Evolutionary conservation across 2,888 invertebrate species (phyloP), one percentile per base, ranked within the genome.

Genomic region (Crocallis elinguaria): DNA sequence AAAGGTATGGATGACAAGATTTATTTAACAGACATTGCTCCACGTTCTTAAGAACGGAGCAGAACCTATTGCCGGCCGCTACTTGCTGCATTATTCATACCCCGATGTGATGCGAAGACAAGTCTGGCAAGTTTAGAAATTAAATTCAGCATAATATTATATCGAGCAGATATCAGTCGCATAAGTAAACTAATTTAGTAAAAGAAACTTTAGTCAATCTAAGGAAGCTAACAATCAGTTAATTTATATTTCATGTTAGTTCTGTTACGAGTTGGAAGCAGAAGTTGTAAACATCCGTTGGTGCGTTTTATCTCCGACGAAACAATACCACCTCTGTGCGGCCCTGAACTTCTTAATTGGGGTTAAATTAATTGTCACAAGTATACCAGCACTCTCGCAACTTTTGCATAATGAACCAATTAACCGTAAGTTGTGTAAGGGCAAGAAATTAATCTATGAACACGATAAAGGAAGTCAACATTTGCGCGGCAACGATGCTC

Each of bases 281-380:
- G 2, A 38, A 17, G 38, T 27, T 12, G 29, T 51, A 44, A 51
- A 44, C 38, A 44, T 51, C 38, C 25, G 36, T 35, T 32, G 14
- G 19, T 42, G 11, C 21, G 42, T 37, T 42, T 49, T 36, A 44
- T 33, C 39, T 37, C 30, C 23, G 37, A 29, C 27, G 44, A 23
- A 39, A 55, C 48, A 56, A 53, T 56, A 49, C 48, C 53, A 51
- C 61, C 59, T 61, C 52, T 49, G 38, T n/a, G 30, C 35, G 48
- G 42, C 58, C 64, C 51, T 64, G 64, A 62, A 57, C 57, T 54
- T 49, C 39, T 70, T 82, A 82, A 88, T 84, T 84, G 83, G 77
- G 88, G 89, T 89, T 87, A 88, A 89, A 82, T 80, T 82, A 85
- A 86, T 88, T 86, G 86, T 79, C 84, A 68, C 76, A 73, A 67